Evolutionary conservation across 2,797 vertebrate genomes (phyloP).

Genomic region (Brachyrhaphis roseni): DNA sequence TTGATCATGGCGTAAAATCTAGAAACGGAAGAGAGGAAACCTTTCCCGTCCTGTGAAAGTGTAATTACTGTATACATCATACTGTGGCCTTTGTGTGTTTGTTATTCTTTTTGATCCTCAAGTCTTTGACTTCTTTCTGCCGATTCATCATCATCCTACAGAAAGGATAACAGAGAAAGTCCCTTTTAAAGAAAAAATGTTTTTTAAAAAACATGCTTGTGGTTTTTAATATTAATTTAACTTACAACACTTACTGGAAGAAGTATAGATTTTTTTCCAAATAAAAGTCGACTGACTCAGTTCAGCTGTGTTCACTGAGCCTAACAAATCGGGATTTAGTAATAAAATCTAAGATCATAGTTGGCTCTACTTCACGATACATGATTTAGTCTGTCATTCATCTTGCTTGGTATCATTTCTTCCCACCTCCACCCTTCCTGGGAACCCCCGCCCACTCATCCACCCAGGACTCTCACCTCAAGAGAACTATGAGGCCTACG

Average conservation of each 20-base stretch:
- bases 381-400: constrained; percentile 18
- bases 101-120: background rate
- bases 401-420: constrained; percentile 18
- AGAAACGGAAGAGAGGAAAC: constrained; percentile 19
- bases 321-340: constrained; percentile 8
- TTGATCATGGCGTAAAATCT: constrained; percentile 9
- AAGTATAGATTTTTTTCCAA: constrained; percentile 2
- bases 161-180: constrained; percentile 12
- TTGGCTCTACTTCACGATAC: constrained; percentile 6
- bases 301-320: constrained; percentile 9
- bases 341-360: background rate
- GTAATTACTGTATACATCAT: constrained; percentile 13
- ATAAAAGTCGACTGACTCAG: fast-evolving
- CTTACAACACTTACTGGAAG: constrained; percentile 38
- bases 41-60: constrained; percentile 1
- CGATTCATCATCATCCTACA: constrained; percentile 45
- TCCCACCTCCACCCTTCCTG: constrained; percentile 34
- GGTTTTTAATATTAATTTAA: background rate
- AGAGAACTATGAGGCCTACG: constrained; percentile 51
- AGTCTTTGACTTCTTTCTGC: constrained; percentile 8
- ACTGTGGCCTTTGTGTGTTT: background rate
- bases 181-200: background rate
- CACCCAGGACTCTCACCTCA: constrained; percentile 65
- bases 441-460: constrained; percentile 5
- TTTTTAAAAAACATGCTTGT: background rate